Percentiles rank a stretch among this genome's conserved stretches.
Conservation (phyloP, 2,888 invertebrate genomes). For the Reticulitermes lucifugus region DNA sequence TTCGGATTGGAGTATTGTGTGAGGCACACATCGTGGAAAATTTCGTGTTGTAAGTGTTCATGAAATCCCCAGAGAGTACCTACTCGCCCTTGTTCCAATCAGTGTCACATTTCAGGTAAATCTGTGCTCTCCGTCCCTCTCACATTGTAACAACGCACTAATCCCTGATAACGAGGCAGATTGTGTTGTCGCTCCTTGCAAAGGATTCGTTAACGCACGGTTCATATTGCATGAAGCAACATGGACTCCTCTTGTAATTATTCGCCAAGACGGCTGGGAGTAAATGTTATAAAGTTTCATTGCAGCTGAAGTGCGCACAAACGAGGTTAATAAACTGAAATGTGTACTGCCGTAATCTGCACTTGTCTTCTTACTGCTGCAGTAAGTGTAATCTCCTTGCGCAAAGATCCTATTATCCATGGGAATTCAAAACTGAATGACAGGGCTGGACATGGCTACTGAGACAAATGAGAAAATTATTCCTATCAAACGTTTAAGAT, state of each 20-base stretch:
- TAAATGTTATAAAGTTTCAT: constrained; percentile 12
- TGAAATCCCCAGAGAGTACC: too few species aligned
- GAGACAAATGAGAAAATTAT: neutral
- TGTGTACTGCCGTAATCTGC: constrained; percentile 12
- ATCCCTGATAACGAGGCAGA: neutral
- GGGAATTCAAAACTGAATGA: neutral
- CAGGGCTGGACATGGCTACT: neutral
- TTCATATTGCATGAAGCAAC: constrained; percentile 16
- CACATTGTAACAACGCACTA: too few species aligned
- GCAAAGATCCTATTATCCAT: neutral
- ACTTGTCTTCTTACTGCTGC: constrained; percentile 18
- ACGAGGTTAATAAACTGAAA: constrained; percentile 12
- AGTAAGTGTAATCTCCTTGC: neutral
- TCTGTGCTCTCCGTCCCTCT: too few species aligned
- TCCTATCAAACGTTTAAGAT: too few species aligned
- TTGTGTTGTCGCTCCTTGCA: neutral
- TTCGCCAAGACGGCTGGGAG: neutral
- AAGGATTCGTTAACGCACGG: neutral
- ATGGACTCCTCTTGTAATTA: neutral
- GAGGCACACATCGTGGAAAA: too few species aligned
- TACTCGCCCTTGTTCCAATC: too few species aligned
- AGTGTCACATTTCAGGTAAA: too few species aligned
- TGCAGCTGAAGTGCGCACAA: neutral
- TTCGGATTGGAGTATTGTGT: too few species aligned
- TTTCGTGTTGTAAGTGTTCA: too few species aligned